These are phyloP conservation scores for Halcyon malimbica DNA, from an alignment of 2,113 vertebrate species.

Conservation along the genomic window DNA sequence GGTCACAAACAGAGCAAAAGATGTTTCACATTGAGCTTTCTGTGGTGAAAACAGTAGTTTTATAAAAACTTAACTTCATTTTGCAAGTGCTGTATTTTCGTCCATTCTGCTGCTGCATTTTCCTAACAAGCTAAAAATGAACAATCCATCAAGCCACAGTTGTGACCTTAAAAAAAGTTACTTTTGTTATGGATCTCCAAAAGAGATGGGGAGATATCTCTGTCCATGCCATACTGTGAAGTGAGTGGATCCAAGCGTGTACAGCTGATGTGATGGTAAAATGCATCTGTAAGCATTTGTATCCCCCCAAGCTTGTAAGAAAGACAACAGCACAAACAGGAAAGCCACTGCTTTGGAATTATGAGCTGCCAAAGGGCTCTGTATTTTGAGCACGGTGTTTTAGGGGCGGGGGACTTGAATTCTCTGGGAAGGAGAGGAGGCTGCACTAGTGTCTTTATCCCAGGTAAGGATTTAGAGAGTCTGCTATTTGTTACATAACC, in stretches of 20 bases:
- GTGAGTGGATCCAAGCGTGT: background rate
- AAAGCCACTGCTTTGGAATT: background rate
- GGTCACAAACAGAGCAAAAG: background rate
- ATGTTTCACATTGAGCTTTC: background rate
- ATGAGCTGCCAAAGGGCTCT: background rate
- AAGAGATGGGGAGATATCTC: background rate
- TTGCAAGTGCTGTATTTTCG: background rate
- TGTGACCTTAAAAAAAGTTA: background rate
- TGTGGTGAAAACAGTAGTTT: background rate
- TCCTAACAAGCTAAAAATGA: background rate
- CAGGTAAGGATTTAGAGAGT: background rate
- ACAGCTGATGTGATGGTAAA: background rate
- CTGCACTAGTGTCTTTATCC: background rate
- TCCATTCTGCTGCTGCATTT: background rate
- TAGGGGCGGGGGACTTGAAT: background rate
- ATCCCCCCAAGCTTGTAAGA: background rate
- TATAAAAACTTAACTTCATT: background rate
- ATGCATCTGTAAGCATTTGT: background rate
- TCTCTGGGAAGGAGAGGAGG: background rate
- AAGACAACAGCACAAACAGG: background rate
- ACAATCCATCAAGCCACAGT: background rate
- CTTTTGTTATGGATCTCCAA: background rate
- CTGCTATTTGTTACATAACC: background rate
- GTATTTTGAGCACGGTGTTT: background rate
- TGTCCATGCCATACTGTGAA: background rate